Evolutionary conservation across 1,140 invertebrate species (phyloP).

Genomic region (Ylistrum balloti): DNA sequence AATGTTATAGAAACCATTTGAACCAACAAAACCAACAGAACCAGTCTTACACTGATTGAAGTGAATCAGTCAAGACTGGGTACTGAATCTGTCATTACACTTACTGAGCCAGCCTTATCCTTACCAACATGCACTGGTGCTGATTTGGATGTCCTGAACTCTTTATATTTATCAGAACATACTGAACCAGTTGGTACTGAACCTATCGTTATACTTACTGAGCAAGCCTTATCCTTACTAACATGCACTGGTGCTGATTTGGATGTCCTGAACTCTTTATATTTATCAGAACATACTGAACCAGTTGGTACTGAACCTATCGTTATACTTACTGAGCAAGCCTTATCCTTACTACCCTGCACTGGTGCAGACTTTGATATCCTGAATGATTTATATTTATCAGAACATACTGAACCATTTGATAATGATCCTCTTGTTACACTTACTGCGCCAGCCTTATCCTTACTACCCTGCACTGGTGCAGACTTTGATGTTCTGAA

Average conservation of each 20-base stretch:
- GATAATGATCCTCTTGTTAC: too few relatives aligned
- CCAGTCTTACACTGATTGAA: neutral
- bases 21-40: too few relatives aligned
- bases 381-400: conserved; percentile 72
- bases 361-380: conserved; percentile 69
- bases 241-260: too few relatives aligned
- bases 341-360: conserved; percentile 56
- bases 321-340: conserved; percentile 63
- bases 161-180: neutral
- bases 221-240: too few relatives aligned
- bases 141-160: neutral
- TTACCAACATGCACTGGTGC: neutral
- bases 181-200: neutral
- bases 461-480: conserved; percentile 60
- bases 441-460: conserved; percentile 67
- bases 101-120: neutral
- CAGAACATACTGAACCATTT: neutral
- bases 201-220: neutral
- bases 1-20: too few relatives aligned
- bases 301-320: too few relatives aligned
- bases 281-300: neutral
- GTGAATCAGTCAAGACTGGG: neutral
- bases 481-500: conserved; percentile 72
- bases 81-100: neutral
- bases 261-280: neutral